Evolutionary conservation across 1,140 invertebrate species (phyloP), one percentile per base, ranked within the genome.

Genomic region (Ostrea denselamellosa): DNA sequence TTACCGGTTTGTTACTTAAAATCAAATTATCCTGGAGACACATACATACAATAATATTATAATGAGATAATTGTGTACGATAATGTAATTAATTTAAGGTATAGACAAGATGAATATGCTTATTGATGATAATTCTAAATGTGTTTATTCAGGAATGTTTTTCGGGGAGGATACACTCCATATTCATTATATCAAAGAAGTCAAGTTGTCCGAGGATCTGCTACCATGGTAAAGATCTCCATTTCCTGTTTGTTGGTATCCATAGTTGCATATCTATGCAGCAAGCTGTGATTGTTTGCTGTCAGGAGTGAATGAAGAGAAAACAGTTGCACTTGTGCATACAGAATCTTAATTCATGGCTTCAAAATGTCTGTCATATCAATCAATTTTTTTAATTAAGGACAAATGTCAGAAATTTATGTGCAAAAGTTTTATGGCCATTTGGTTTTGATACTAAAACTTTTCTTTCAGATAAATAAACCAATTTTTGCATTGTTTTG

Each of bases 1-100:
- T 34, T 87, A 87, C 34, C 84, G 83, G 86, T 87, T n/a, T 12
- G 44, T 83, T 14, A 25, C 14, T 2, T 9, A 71, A 25, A 28
- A 44, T 44, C 34, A 2, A 44, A 5, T 44, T 44, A 44, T 5
- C 34, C 34, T 44, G 34, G 0, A 28, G 9, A 12, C 12, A 58
- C 56, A 58, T 44, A 44, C 34, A 44, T 44, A 44, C 34, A 44
- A 5, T 44, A 44, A 2, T 44, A 44, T 44, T 5, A 44, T 44
- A 2, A 44, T 44, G 34, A 44, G 34, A 44, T 44, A 1, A 44
- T 1, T 44, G 34, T 44, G 5, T 44, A 2, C 34, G 1, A 44
- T 44, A 44, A 44, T 44, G 1, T 44, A 44, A 44, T 44, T 44
- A 44, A 44, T 44, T 2, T 44, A 44, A 44, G 34, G 5, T 44